Evolutionary conservation across 2,113 vertebrate genomes (phyloP), one percentile per base, ranked within the genome.

Genomic region (Columba livia): DNA sequence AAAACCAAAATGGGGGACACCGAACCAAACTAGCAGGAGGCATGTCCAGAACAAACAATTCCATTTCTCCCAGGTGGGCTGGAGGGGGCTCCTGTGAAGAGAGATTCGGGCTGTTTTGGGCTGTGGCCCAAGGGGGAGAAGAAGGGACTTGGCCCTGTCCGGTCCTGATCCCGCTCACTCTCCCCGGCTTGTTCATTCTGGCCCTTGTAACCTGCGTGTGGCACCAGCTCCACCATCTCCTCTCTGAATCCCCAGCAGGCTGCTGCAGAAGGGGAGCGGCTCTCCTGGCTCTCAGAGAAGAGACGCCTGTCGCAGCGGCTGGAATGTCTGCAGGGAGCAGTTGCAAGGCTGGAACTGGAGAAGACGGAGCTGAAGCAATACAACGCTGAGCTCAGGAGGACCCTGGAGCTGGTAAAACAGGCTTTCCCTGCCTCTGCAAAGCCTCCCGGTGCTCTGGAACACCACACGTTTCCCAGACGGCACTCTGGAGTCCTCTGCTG

Each of bases 341-440:
- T 98, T 38, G 97, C 96, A 3, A 88, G 53, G 73, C 67, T 98
- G 78, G 97, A 98, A 86, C 83, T 94, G 56, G 98, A 98, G 73
- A 98, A 96, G 34, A 38, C 51, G 28, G 79, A 89, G 42, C 90
- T 98, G 48, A 93, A 96, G 75, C 77, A 40, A 42, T 94, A 95
- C 74, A 98, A 96, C 11, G 14, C 61, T 54, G 97, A 98, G 74
- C 96, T 98, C 53, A 96, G 89, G 84, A 80, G 31, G 58, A 91
- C 97, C n/a, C 90, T 98, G 5, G 93, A 98, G 72, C 96, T 97
- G 97, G 98, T 97, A 69, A 90, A 89, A 8, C 15, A 54, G 36
- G 48, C 26, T 66, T 72, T 54, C 0, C 0, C 19, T 58, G 36
- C 13, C 32, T 79, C 8, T 65, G 19, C 28, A 54, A 32, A 70